Evolutionary conservation across 1,140 invertebrate genomes (phyloP).

Genomic region (Pseudomyrmex sp.): DNA sequence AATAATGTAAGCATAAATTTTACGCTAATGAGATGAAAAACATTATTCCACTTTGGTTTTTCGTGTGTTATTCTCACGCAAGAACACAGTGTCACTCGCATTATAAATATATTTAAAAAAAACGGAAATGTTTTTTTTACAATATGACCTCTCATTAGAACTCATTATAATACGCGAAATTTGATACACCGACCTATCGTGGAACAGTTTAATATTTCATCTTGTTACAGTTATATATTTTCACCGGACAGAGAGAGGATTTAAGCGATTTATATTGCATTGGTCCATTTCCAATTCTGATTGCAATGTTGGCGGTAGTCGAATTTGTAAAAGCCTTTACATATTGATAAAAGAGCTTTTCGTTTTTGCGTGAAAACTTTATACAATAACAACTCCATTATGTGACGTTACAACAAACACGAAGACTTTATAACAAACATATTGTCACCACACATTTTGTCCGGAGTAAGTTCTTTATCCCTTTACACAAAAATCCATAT

Average conservation of each 20-base stretch:
- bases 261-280: conserved; percentile 37
- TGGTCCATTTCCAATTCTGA: conserved; percentile 52
- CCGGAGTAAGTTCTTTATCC: not conserved
- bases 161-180: not conserved
- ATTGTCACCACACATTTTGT: not conserved
- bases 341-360: conserved; percentile 16
- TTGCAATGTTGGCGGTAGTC: conserved; percentile 26
- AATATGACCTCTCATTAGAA: not conserved
- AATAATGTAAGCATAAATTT: conserved; percentile 5
- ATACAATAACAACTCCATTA: conserved; percentile 30
- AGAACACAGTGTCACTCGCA: too few species aligned
- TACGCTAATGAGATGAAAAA: not conserved
- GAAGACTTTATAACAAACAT: not conserved
- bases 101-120: not conserved
- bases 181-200: not conserved
- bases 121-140: not conserved
- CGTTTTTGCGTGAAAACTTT: conserved; percentile 26
- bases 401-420: not conserved
- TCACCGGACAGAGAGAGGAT: not conserved
- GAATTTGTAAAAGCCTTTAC: conserved; percentile 26
- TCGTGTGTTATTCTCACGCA: too few species aligned
- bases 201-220: conserved; percentile 29
- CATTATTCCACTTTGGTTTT: not conserved
- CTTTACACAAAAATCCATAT: conserved; percentile 23
- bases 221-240: conserved; percentile 38